Evolutionary conservation across 2,888 invertebrate genomes (phyloP).

Genomic region (Pyrrhia umbra): DNA sequence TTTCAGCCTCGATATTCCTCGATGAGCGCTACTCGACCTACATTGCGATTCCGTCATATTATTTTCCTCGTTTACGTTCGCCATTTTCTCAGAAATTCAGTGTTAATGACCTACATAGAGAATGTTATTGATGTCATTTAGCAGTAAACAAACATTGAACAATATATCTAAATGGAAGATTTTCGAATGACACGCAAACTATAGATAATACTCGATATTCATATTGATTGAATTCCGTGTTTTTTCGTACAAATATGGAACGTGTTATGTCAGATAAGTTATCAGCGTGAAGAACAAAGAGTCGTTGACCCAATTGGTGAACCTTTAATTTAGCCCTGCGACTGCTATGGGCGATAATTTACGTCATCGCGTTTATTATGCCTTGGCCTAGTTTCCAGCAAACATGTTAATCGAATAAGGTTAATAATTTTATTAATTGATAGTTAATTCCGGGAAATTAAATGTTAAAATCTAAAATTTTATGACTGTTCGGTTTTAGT

Average conservation of each 20-base stretch:
- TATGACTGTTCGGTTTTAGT: slow-evolving; percentile 15
- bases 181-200: slow-evolving; percentile 17
- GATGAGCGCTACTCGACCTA: slow-evolving; percentile 78
- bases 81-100: slow-evolving; percentile 78
- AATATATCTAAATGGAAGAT: slow-evolving; percentile 29
- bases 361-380: slow-evolving; percentile 73
- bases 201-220: slow-evolving; percentile 16
- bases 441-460: slow-evolving; percentile 34
- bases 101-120: slow-evolving; percentile 86
- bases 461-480: slow-evolving; percentile 5
- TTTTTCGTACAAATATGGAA: slow-evolving; percentile 58
- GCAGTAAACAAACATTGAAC: slow-evolving; percentile 36
- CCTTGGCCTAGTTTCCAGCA: slow-evolving; percentile 79
- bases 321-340: slow-evolving; percentile 77
- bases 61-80: slow-evolving; percentile 82
- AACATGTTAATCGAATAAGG: slow-evolving; percentile 43
- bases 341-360: slow-evolving; percentile 69
- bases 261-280: slow-evolving; percentile 60
- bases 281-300: slow-evolving; percentile 79
- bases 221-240: slow-evolving; percentile 48
- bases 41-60: slow-evolving; percentile 69
- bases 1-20: slow-evolving; percentile 74
- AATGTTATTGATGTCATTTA: slow-evolving; percentile 57
- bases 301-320: slow-evolving; percentile 84
- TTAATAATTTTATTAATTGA: slow-evolving; percentile 32